Base-by-base conservation (phyloP, 1,140 invertebrate genomes). In the Myzus persicae region DNA sequence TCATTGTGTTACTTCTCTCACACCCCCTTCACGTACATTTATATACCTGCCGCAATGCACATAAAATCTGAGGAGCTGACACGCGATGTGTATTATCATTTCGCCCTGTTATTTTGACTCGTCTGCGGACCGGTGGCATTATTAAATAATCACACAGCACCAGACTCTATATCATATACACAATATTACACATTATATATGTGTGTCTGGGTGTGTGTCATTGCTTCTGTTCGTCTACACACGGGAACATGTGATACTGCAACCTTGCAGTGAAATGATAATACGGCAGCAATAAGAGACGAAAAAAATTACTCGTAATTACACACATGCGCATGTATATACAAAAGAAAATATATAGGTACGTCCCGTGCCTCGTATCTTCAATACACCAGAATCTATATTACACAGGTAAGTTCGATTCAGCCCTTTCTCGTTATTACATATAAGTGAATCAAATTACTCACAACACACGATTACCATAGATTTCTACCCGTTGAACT, bases 261-360 rank as follows among this genome's bases (percentile, higher is more conserved):
- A 76, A 76, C 59, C 59, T 76, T 46, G 44, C n/a, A n/a, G n/a
- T 87, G 85, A 76, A 76, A 76, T 88, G 85, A 88, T 46, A 44
- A 48, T 88, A 46, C 85, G 26, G 44, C 84, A 51, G 42, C 87
- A 89, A 36, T n/a, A 22, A 26, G n/a, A 48, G n/a, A 89, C 20
- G 87, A 51, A 46, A 89, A 89, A 89, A 51, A 89, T 89, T 89
- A 51, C 87, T 48, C 87, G 40, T 89, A 89, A 89, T 89, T 89
- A 89, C 48, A 38, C 5, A 22, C 36, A n/a, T n/a, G n/a, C 38
- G 38, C 24, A n/a, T n/a, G 59, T 67, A n/a, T 85, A 42, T 85
- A 84, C 82, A 84, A 42, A 84, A 84, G 40, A 84, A 38, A 84
- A 84, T 84, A 40, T 84, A 85, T 85, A 42, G 22, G 40, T 26